Conservation (phyloP, 2,113 vertebrate genomes). For the Chionodraco myersi region DNA sequence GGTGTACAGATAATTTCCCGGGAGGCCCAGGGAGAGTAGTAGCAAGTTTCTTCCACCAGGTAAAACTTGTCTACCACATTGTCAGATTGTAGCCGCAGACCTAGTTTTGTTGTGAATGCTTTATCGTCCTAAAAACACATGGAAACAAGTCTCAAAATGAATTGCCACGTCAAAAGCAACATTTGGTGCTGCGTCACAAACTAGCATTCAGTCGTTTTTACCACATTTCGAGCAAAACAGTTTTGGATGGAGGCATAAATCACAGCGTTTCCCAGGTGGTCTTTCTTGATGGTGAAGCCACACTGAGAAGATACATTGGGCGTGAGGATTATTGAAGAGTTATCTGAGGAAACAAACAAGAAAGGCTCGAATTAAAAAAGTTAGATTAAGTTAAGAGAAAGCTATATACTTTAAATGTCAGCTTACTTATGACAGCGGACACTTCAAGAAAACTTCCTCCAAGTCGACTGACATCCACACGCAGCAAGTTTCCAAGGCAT, state of each 20-base stretch:
- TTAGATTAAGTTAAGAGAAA: background rate
- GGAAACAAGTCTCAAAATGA: background rate
- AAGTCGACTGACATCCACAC: slow-evolving; percentile 64
- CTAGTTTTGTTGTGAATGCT: too few species aligned
- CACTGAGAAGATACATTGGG: slow-evolving; percentile 71
- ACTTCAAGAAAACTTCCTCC: slow-evolving; percentile 70
- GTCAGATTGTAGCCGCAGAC: too few species aligned
- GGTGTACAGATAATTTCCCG: too few species aligned
- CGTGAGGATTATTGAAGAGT: slow-evolving; percentile 58
- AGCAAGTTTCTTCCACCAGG: too few species aligned
- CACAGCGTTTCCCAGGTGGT: slow-evolving; percentile 60
- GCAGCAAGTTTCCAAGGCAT: slow-evolving; percentile 79
- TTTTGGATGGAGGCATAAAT: slow-evolving; percentile 79
- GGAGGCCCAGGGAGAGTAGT: too few species aligned
- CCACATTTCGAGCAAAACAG: slow-evolving; percentile 77
- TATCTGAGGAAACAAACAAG: slow-evolving; percentile 61
- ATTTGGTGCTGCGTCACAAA: background rate
- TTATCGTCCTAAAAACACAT: too few species aligned
- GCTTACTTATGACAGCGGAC: slow-evolving; percentile 70
- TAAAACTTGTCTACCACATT: too few species aligned
- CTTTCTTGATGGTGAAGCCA: slow-evolving; percentile 73
- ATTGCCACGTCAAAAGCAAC: background rate
- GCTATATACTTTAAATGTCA: background rate
- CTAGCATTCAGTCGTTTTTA: slow-evolving; percentile 21
- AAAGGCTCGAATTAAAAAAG: background rate